phyloP scores from a whole-genome alignment of 2,888 invertebrate species.

The Leptura quadrifasciata region DNA sequence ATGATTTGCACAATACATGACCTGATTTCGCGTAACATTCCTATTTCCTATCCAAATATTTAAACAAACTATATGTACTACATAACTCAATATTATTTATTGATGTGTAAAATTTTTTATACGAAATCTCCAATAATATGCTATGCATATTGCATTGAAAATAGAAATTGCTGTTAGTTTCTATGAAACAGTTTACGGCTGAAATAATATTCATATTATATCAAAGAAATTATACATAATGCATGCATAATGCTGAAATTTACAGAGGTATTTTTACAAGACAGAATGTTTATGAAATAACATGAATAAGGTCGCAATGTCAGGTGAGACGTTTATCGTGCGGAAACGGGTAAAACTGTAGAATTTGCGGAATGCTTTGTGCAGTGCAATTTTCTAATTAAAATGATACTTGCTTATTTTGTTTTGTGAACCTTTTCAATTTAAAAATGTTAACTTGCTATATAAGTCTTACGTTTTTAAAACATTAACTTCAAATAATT shows the following conservation, averaged over 20 bases:
- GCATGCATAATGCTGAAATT: neutral
- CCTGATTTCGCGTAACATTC: too few relatives aligned
- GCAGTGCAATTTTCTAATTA: constrained; percentile 24
- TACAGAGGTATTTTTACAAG: neutral
- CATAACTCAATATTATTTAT: too few relatives aligned
- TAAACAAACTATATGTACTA: too few relatives aligned
- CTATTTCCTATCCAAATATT: too few relatives aligned
- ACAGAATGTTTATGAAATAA: constrained; percentile 7
- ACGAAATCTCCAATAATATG: too few relatives aligned
- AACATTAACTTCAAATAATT: neutral
- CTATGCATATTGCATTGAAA: too few relatives aligned
- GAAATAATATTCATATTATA: too few relatives aligned
- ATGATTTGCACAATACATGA: too few relatives aligned
- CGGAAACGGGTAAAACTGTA: neutral
- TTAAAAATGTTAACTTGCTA: neutral
- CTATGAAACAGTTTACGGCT: too few relatives aligned
- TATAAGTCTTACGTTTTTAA: neutral
- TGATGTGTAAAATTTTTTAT: too few relatives aligned
- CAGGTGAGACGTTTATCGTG: constrained; percentile 4
- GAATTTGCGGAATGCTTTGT: constrained; percentile 21
- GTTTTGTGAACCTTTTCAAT: neutral
- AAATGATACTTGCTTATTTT: constrained; percentile 25
- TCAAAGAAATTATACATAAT: neutral
- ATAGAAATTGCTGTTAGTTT: too few relatives aligned
- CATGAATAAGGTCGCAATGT: neutral